Evolutionary conservation across 37 sponge, comb jelly and placozoan species (phyloP).

Genomic region (Chondrosia reniformis): DNA sequence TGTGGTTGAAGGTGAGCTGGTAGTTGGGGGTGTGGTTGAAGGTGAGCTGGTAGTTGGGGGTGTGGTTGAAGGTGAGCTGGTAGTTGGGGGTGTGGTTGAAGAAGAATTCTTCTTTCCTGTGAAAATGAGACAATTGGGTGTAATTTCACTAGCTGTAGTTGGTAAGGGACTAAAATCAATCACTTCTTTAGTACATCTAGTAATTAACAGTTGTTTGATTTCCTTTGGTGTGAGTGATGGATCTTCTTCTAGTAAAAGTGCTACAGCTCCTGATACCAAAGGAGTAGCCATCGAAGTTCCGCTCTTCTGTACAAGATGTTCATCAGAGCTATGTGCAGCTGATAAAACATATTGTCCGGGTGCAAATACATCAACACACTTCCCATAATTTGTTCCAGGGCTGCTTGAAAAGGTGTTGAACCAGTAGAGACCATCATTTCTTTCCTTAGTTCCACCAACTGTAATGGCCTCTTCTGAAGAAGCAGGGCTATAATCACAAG

Average conservation of each 20-base stretch:
- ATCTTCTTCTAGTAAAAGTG: conserved; percentile 46
- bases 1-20: not conserved
- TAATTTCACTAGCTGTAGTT: not conserved
- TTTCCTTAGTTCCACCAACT: conserved; percentile 49
- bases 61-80: not conserved
- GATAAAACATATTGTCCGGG: conserved; percentile 51
- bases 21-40: not conserved
- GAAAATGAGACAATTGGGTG: conserved; percentile 2
- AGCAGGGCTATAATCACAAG: conserved; percentile 55
- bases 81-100: not conserved
- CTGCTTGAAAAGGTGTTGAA: not conserved
- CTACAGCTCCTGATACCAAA: conserved; percentile 58
- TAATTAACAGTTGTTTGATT: conserved; percentile 21
- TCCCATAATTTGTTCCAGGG: conserved; percentile 55
- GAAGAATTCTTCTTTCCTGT: not conserved
- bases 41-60: not conserved
- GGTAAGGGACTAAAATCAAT: not conserved
- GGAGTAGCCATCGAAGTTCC: conserved; percentile 69
- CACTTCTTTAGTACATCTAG: conserved; percentile 13
- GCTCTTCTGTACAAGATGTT: conserved; percentile 16
- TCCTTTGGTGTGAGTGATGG: conserved; percentile 44
- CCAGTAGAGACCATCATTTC: conserved; percentile 44
- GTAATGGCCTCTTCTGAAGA: conserved; percentile 49
- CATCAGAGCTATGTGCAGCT: conserved; percentile 35
- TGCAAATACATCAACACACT: conserved; percentile 71